Base-by-base conservation (phyloP, 2,113 vertebrate genomes). In the Sylvietta virens region DNA sequence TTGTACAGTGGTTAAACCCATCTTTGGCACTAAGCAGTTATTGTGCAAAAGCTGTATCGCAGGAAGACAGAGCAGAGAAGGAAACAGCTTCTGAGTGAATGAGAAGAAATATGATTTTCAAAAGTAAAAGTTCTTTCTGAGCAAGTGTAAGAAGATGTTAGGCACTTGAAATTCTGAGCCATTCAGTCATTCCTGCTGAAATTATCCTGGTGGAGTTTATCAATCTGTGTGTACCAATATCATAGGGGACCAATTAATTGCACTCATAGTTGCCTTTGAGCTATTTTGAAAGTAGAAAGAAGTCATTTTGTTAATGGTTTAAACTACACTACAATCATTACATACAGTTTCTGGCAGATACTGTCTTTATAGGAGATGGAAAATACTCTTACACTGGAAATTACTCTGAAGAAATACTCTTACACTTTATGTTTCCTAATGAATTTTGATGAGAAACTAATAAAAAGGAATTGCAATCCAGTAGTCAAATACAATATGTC, bases 241-340 rank as follows among this genome's bases (percentile, higher is more conserved):
- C 95, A 94, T 78, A 85, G 90, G 95, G 79, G 95, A 96, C 86
- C 93, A 97, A 95, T 96, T 97, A 97, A 92, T 94, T 96, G 79
- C 54, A 65, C 48, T 94, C 81, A 14, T 62, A 72, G 88, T 90
- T 95, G 95, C 94, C 93, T 94, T 85, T 80, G 81, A 96, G 91
- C 79, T 94, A 89, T 91, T 95, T 92, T 93, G 88, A 88, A 93
- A 93, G 88, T 88, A 92, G 82, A 81, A 85, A 76, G 71, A 77
- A 95, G 74, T 92, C 28, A 78, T 90, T 97, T 83, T 71, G 79
- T 86, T 95, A 95, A 95, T 88, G 81, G 86, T 91, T 95, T 96
- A 83, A 97, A 82, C 95, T 93, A 70, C 84, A 66, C 42, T 82
- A 26, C n/a, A 87, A 45, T 91, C 45, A 82, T 92, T 89, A 76